Base-by-base conservation (phyloP, 2,113 vertebrate genomes). In the Beaufortia kweichowensis region DNA sequence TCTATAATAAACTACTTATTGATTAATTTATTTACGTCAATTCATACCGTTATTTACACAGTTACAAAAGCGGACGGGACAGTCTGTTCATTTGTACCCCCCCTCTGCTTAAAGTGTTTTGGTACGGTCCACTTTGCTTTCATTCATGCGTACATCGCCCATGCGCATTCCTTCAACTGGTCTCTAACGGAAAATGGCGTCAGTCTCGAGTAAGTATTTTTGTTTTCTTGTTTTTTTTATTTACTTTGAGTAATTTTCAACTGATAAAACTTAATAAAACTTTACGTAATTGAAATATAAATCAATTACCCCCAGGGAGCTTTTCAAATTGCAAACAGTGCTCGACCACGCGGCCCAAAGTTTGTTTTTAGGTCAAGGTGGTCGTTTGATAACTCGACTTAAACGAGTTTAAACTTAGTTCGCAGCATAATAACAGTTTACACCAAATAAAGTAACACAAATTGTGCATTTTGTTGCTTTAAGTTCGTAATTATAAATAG, bases 141-240 rank as follows among this genome's bases (percentile, higher is more conserved):
- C 39, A 65, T 5, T 24, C 35, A 23, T 0, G 76, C 6, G 39
- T 63, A 29, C 63, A 4, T 41, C 59, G 67, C 65, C 61, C 11
- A 26, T 73, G 35, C 26, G 21, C 57, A 61, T 24, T 23, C 6
- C 26, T 35, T 39, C 24, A 9, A 46, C 39, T 29, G 57, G 41
- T 74, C 41, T 46, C 24, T 1, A 23, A 65, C 24, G 62, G 53
- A 79, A 89, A 88, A 92, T 92, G 91, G 91, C 91, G 89, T 88
- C 91, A 59, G 88, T 88, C 77, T 86, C 89, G 8, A 90, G 91
- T 91, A 24, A 86, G 89, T 89, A 11, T 14, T 59, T 1, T 65
- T 53, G 50, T 66, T 0, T 26, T n/a, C 14, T 26, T 24, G 2
- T 48, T 66, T 21, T 10, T 0, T 59, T 39, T 4, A 12, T 33